Evolutionary conservation across 1,140 invertebrate genomes (phyloP), one percentile per base, ranked within the genome.

Genomic region (Danaus melanippus): DNA sequence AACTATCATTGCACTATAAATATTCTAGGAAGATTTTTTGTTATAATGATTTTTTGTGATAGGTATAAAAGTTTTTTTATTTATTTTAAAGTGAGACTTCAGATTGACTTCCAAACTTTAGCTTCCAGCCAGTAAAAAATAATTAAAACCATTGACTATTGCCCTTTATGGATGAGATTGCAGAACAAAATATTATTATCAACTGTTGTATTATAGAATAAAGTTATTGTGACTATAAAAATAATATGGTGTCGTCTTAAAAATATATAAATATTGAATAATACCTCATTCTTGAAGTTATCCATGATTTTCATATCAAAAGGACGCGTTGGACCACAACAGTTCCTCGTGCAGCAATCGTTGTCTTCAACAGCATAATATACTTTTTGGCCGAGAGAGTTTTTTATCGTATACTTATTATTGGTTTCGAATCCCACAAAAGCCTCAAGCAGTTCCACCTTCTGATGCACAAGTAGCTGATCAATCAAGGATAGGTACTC

Each of bases 401-500:
- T 96, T 82, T 93, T 94, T 12, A 96, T 88, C 7, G 91, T 91
- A 81, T 94, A 96, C 83, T 95, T 96, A 75, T 97, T 97, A 69
- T 93, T 92, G n/a, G 94, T 95, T 85, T 97, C 95, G 86, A 93
- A 96, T n/a, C 94, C 94, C 57, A 91, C 92, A 64, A 95, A 91
- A 11, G 92, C 93, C 91, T 97, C 95, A 12, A 96, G 70, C 8
- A 95, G 64, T 77, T 97, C 95, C 9, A 95, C 90, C 87, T 96
- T 95, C 82, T 97, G 96, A 71, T 97, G 93, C 46, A 98, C 90
- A 53, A 97, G 88, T 45, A 98, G 87, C 67, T 95, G 92, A 84
- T 98, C 96, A 90, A 97, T 92, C 90, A 90, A 91, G 79, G 94
- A 94, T 88, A 98, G 92, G 90, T 96, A 98, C 90, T 97, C 96